A percentile compares a stretch with the other conserved stretches of the same genome.
phyloP scores from a whole-genome alignment of 1,140 invertebrate species.

The Melanaphis sacchari region DNA sequence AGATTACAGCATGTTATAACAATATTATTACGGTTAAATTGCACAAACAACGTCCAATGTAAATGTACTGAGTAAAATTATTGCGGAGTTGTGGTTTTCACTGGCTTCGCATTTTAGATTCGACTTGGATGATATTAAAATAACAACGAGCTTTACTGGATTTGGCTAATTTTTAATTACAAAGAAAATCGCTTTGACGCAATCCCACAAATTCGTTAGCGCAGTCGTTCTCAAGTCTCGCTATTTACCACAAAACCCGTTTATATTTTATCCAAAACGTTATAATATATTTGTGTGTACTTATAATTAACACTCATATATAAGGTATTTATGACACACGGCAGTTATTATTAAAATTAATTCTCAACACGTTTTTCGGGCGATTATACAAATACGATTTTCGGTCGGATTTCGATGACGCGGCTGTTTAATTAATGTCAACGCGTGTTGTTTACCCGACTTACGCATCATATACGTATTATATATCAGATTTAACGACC shows the following conservation, averaged over 20 bases:
- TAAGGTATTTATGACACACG: neutral
- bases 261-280: neutral
- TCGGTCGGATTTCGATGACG: slow-evolving; percentile 43
- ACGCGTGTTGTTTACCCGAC: neutral
- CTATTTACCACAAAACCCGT: neutral
- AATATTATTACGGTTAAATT: neutral
- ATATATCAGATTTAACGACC: slow-evolving; percentile 25
- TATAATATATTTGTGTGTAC: neutral
- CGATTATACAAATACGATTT: slow-evolving; percentile 37
- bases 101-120: neutral
- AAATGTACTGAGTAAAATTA: neutral
- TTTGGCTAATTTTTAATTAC: neutral
- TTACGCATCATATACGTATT: neutral
- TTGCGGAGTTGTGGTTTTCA: neutral
- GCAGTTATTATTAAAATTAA: slow-evolving; percentile 27
- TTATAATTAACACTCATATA: neutral
- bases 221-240: neutral
- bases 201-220: neutral
- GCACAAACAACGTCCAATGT: neutral
- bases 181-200: neutral
- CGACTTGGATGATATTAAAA: neutral
- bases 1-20: neutral
- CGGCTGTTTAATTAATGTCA: slow-evolving; percentile 26
- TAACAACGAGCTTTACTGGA: neutral
- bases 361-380: slow-evolving; percentile 8